Percentiles rank a stretch among this genome's conserved stretches.
Evolutionary conservation across 2,797 vertebrate species (phyloP).

Genomic region (Rhinophrynus dorsalis): DNA sequence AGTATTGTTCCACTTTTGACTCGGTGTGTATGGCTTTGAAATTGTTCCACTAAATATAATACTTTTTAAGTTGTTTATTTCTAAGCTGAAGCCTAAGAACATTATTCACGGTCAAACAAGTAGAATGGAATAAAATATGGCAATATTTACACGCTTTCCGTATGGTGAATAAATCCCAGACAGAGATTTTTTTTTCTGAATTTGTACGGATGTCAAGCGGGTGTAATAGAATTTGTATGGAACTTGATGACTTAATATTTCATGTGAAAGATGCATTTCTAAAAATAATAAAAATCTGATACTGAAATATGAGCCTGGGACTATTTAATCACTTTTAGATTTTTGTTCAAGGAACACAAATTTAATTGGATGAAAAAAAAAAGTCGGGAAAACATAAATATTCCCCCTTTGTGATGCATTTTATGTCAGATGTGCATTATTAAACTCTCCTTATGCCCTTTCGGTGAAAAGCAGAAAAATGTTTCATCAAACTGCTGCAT

Average conservation of each 20-base stretch:
- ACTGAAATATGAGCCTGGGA: not conserved
- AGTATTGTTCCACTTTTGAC: no score
- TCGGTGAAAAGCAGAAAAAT: no score
- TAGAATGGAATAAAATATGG: not conserved
- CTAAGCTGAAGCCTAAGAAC: not conserved
- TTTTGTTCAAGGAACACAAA: not conserved
- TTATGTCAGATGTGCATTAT: conserved; percentile 36
- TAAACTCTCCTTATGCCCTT: conserved; percentile 20
- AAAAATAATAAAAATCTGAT: conserved; percentile 41
- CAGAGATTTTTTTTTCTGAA: not conserved
- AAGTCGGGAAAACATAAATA: conserved; percentile 10
- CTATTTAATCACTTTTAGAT: conserved; percentile 41
- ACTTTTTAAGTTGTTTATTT: no score
- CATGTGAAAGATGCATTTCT: conserved; percentile 43
- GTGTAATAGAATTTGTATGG: conserved; percentile 47
- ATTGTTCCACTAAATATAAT: no score
- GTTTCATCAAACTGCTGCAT: not conserved
- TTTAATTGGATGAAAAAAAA: conserved; percentile 20
- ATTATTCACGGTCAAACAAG: conserved; percentile 2
- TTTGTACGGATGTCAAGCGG: conserved; percentile 23
- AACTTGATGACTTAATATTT: conserved; percentile 43
- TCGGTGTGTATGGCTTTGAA: no score
- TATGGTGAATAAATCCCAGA: conserved; percentile 11
- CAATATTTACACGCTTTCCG: conserved; percentile 11
- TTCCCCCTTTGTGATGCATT: conserved; percentile 5